Conservation (phyloP, 1,140 invertebrate species). For the Cotesia typhae region DNA sequence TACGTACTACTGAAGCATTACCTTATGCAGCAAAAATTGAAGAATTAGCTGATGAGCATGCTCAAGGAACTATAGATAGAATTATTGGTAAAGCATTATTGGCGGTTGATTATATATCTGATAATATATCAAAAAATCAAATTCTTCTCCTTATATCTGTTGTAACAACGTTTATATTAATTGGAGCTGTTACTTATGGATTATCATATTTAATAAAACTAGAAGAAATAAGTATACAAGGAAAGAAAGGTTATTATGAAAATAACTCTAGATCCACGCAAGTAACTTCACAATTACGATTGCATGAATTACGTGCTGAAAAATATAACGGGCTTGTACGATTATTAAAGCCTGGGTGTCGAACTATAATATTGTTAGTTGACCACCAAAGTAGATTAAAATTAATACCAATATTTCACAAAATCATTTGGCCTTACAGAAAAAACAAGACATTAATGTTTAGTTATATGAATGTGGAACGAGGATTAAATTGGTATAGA, state of each 20-base stretch:
- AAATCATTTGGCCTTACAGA: constrained; percentile 91
- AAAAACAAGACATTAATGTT: constrained; percentile 94
- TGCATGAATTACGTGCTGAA: constrained; percentile 93
- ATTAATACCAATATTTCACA: constrained; percentile 90
- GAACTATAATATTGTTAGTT: constrained; percentile 90
- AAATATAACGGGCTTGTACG: constrained; percentile 95
- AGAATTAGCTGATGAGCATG: constrained; percentile 66
- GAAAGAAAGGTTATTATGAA: constrained; percentile 65
- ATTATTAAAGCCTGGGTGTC: constrained; percentile 92
- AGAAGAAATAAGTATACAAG: constrained; percentile 81
- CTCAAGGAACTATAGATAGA: constrained; percentile 75
- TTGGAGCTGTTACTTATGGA: constrained; percentile 83
- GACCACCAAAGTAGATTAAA: constrained; percentile 87
- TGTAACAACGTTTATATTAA: constrained; percentile 81
- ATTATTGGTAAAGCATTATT: constrained; percentile 74
- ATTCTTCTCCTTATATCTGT: constrained; percentile 84
- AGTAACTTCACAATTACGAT: constrained; percentile 74
- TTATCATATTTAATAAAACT: constrained; percentile 89
- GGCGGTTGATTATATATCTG: constrained; percentile 77
- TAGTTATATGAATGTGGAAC: constrained; percentile 90
- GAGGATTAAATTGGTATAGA: constrained; percentile 92
- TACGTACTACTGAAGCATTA: constrained; percentile 76
- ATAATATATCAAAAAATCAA: constrained; percentile 82
- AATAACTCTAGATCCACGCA: constrained; percentile 60
- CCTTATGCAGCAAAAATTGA: constrained; percentile 74